A percentile compares a stretch with the other conserved stretches of the same genome.
These are phyloP conservation scores for Aphis craccivora DNA, from an alignment of 1,140 invertebrate species.

Conservation along the genomic window DNA sequence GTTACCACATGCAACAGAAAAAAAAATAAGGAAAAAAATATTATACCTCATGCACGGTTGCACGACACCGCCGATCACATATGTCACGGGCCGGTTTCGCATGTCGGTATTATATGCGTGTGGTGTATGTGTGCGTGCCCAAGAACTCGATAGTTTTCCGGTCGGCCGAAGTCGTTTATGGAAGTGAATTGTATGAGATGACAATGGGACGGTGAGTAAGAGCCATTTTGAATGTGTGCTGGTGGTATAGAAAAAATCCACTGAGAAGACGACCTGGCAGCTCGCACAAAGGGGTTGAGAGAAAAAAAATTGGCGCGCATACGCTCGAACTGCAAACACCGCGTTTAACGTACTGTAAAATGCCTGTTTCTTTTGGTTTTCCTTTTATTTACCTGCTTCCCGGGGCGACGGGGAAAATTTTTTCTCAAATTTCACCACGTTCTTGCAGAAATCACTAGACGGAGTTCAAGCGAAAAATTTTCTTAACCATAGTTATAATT, in stretches of 20 bases:
- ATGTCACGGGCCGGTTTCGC: not conserved
- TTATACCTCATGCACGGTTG: conserved; percentile 11
- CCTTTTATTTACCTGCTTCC: not conserved
- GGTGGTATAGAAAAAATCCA: not conserved
- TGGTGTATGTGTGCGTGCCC: not conserved
- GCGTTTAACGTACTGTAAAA: not conserved
- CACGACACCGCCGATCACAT: conserved; percentile 2
- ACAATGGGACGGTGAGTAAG: not conserved
- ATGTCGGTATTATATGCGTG: not conserved
- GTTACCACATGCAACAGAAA: not conserved
- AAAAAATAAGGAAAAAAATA: not conserved
- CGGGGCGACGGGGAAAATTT: not conserved
- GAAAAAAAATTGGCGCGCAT: not conserved
- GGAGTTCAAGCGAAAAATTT: too few species aligned
- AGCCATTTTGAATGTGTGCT: not conserved
- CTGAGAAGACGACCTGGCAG: not conserved
- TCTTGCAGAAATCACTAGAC: too few species aligned
- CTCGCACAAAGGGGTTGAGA: not conserved
- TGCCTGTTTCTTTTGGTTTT: not conserved
- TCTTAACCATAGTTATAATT: too few species aligned
- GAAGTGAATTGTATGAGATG: not conserved
- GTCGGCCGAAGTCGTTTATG: not conserved
- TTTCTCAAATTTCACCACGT: not conserved
- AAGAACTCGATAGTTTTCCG: not conserved
- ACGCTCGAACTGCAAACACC: not conserved